phyloP scores from a whole-genome alignment of 2,113 vertebrate species.

The Eleginops maclovinus region DNA sequence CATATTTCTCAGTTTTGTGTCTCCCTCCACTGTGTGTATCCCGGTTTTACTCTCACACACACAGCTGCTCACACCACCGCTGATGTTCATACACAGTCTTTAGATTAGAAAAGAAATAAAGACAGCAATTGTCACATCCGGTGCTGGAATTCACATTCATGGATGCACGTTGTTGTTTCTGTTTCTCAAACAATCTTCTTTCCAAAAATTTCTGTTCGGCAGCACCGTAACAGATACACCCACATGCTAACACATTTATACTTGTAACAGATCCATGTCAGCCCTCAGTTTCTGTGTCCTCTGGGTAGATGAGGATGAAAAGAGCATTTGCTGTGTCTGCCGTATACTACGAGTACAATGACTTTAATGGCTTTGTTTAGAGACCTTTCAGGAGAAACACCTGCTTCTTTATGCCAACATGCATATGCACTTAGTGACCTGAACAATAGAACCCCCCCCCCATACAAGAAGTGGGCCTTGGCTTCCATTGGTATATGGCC shows the following conservation, averaged over 20 bases:
- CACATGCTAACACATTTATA: conserved; percentile 43
- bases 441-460: conserved; percentile 21
- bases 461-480: not conserved
- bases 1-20: conserved; percentile 79
- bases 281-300: conserved; percentile 18
- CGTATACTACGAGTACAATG: conserved; percentile 29
- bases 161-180: not conserved
- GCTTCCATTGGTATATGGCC: not conserved
- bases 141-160: conserved; percentile 13
- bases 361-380: conserved; percentile 46
- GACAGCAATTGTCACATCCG: conserved; percentile 3
- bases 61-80: conserved; percentile 49
- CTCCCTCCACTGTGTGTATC: conserved; percentile 47
- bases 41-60: conserved; percentile 38
- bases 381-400: conserved; percentile 50
- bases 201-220: conserved; percentile 12
- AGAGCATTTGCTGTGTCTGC: conserved; percentile 13
- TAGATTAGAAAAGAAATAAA: conserved; percentile 36
- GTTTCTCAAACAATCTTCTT: conserved; percentile 16
- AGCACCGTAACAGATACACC: conserved; percentile 16
- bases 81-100: conserved; percentile 35
- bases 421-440: conserved; percentile 20
- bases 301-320: conserved; percentile 17
- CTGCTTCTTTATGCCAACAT: conserved; percentile 40
- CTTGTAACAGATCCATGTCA: conserved; percentile 14